Evolutionary conservation across 2,113 vertebrate genomes (phyloP).

Genomic region (Origma solitaria): DNA sequence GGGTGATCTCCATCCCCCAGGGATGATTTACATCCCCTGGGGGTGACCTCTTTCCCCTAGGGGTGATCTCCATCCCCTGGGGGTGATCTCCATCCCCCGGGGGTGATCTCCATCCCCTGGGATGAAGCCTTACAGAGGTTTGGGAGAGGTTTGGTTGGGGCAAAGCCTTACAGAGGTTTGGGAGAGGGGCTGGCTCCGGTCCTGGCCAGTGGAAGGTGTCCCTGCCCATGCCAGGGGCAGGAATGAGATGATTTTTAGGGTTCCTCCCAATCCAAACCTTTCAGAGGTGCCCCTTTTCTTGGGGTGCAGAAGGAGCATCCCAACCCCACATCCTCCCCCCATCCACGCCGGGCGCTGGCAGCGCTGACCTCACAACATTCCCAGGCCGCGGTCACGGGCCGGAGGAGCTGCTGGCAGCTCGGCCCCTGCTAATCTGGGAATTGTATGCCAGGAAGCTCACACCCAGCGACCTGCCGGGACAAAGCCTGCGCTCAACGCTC

Average conservation of each 20-base stretch:
- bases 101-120: too few species aligned
- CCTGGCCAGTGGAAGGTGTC: neutral
- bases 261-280: neutral
- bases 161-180: accelerated
- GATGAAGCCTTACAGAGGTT: too few species aligned
- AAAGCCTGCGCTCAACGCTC: neutral
- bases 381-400: neutral
- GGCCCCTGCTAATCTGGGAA: conserved; percentile 62
- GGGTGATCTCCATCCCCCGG: too few species aligned
- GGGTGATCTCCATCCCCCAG: too few species aligned
- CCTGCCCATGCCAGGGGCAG: too few species aligned
- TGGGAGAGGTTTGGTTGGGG: too few species aligned
- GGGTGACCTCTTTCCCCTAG: too few species aligned
- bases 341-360: accelerated
- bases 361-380: neutral
- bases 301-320: neutral
- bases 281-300: accelerated
- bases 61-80: too few species aligned
- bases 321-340: accelerated
- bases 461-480: conserved; percentile 48
- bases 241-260: neutral
- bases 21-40: too few species aligned
- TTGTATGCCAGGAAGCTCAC: conserved; percentile 66
- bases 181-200: neutral
- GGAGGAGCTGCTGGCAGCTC: conserved; percentile 32